Base-by-base conservation (phyloP, 2,888 invertebrate species). In the Griposia aprilina region DNA sequence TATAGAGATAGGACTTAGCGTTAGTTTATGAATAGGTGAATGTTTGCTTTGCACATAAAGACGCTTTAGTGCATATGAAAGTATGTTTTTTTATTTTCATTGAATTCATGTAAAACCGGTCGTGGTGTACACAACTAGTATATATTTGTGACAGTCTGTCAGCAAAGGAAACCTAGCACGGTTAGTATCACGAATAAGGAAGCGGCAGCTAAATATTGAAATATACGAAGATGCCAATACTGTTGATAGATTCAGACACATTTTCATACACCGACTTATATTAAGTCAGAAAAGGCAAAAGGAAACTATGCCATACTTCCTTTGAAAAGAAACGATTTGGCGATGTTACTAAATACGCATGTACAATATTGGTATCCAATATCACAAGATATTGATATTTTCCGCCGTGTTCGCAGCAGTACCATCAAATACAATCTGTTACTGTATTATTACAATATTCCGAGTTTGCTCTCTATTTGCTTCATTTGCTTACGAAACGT, bases 311-410 rank as follows among this genome's bases (percentile, higher is more conserved):
- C 50, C 17, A 48, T 30, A 66, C 36, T 36, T 66, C 65, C 60
- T 82, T 69, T 81, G 67, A 76, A 71, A 76, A 67, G 59, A 55
- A 79, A 83, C 62, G 45, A 65, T 70, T 77, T 71, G 30, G n/a
- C 57, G 55, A 83, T 84, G 62, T 81, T 50, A 78, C 78, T 59
- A 48, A 59, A 48, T 11, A 50, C 60, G 60, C 52, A 13, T 73
- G 59, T 75, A 73, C 41, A 41, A 30, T 71, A 68, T 83, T 71
- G 65, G 83, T 78, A 85, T 78, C 76, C 78, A 87, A 84, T 85
- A 84, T 65, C 70, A 23, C 74, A 80, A 74, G 78, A 87, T 73
- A 85, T 83, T 86, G 77, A 76, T 81, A 78, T 76, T 79, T 70
- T 62, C 74, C 57, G 45, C 73, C 55, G 63, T 83, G 55, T 82